A percentile compares a stretch with the other conserved stretches of the same genome.
phyloP scores from a whole-genome alignment of 2,888 invertebrate species.

The Labia minor region DNA sequence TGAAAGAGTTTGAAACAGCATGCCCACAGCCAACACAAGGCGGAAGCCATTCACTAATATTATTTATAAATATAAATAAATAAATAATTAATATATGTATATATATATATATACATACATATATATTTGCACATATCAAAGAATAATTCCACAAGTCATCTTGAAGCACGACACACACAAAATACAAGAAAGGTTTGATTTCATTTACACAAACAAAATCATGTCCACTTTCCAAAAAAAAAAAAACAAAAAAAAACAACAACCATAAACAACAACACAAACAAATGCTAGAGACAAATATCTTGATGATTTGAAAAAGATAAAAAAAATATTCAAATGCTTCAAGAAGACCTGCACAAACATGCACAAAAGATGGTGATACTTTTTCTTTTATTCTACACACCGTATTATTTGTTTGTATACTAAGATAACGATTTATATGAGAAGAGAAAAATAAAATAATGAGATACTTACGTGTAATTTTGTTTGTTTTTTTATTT shows the following conservation, averaged over 20 bases:
- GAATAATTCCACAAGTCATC: not conserved
- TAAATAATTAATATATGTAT: too few relatives aligned
- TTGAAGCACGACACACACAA: not conserved
- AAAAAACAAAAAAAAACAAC: too few relatives aligned
- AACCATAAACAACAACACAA: too few relatives aligned
- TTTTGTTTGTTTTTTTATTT: constrained; percentile 51
- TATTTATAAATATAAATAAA: not conserved
- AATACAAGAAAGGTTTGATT: not conserved
- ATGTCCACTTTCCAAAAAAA: too few relatives aligned
- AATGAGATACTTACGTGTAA: constrained; percentile 61
- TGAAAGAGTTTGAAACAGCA: not conserved
- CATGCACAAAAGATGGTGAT: not conserved
- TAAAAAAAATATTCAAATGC: not conserved
- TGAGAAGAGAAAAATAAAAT: constrained; percentile 1
- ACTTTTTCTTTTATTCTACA: not conserved
- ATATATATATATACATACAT: too few relatives aligned
- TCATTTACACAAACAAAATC: too few relatives aligned
- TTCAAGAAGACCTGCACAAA: not conserved
- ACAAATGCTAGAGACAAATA: too few relatives aligned
- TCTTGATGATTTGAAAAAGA: too few relatives aligned
- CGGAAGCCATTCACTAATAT: not conserved
- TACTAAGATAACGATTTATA: not conserved
- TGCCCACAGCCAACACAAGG: constrained; percentile 2
- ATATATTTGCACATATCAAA: not conserved
- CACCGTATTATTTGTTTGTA: constrained; percentile 13